Base-by-base conservation (phyloP, 92 coral and sea anemone species). In the Phenganax subtilis region DNA sequence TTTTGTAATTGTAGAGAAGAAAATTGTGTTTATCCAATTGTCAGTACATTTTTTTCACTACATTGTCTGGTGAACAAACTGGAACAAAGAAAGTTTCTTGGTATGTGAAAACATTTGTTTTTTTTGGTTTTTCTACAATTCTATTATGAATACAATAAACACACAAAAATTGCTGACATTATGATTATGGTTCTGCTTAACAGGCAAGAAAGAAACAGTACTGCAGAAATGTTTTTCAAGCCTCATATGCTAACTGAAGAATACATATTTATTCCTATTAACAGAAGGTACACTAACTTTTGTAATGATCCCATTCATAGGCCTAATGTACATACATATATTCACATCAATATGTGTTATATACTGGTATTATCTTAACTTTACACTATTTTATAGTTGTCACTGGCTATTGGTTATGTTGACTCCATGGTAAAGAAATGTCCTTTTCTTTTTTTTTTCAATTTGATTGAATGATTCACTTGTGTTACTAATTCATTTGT, bases 201-300 rank as follows among this genome's bases (percentile, higher is more conserved):
- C 25, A 65, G 71, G 71, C 11, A 65, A 17, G 71, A 65, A 65
- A 65, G 71, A 65, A 65, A 65, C 31, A 65, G 0, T 65, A 1
- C 11, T 17, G 71, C 71, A 11, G 71, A 65, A 17, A 17, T 65
- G 10, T 65, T 65, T 65, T 65, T 65, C 71, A 65, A 65, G 71
- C 71, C 71, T 0, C 30, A 17, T 28, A 65, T 65, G 31, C 10
- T 17, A 65, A 9, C 25, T 65, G 11, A 65, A 65, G 47, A 37
- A 37, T 37, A 37, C 47, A 37, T n/a, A n/a, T n/a, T n/a, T 37
- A 37, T 37, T 37, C 47, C 11, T 17, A 9, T 44, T 65, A 11
- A 17, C 28, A 10, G 31, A 65, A 17, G 11, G 31, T 65, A 11
- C 31, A 10, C 27, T 11, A 10, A 1, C 15, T 9, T 17, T 9